A percentile compares a stretch with the other conserved stretches of the same genome.
phyloP scores from a whole-genome alignment of 2,797 vertebrate genomes.

The Cetoscarus ocellatus region DNA sequence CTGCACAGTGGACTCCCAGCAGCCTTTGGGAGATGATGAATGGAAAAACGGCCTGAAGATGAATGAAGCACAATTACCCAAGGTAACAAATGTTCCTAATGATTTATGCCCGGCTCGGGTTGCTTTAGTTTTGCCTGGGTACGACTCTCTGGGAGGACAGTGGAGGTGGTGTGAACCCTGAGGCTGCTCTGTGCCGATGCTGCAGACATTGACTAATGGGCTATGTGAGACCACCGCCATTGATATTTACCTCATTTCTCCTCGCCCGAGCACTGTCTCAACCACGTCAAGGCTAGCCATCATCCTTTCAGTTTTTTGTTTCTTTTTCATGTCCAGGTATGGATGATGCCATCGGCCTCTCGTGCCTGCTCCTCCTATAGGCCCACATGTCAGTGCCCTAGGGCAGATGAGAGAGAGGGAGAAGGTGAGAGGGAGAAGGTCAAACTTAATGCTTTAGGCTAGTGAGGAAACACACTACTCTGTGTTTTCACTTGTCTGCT shows the following conservation, averaged over 20 bases:
- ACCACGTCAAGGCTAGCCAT: slow-evolving; percentile 66
- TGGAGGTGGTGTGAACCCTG: slow-evolving; percentile 61
- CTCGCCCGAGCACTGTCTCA: slow-evolving; percentile 66
- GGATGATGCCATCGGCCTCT: slow-evolving; percentile 64
- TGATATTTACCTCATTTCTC: slow-evolving; percentile 82
- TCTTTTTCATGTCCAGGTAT: slow-evolving; percentile 44
- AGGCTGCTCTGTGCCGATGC: slow-evolving; percentile 72
- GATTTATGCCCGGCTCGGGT: slow-evolving; percentile 84
- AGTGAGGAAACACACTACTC: slow-evolving; percentile 64
- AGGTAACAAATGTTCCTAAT: slow-evolving; percentile 84
- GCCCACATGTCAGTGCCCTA: slow-evolving; percentile 59
- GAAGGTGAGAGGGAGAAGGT: slow-evolving; percentile 72
- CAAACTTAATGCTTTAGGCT: slow-evolving; percentile 69
- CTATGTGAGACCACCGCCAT: slow-evolving; percentile 83
- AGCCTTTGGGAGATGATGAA: slow-evolving; percentile 79
- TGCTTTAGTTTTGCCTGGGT: slow-evolving; percentile 82
- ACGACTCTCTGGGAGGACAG: slow-evolving; percentile 78
- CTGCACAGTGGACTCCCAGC: slow-evolving; percentile 64
- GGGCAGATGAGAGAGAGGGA: slow-evolving; percentile 59
- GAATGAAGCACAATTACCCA: slow-evolving; percentile 82
- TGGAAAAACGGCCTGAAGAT: slow-evolving; percentile 77
- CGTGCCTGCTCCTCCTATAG: slow-evolving; percentile 47
- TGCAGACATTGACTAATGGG: slow-evolving; percentile 80
- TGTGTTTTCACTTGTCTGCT: slow-evolving; percentile 81
- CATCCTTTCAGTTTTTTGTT: slow-evolving; percentile 60